A percentile compares a stretch with the other conserved stretches of the same genome.
Evolutionary conservation across 1,140 invertebrate species (phyloP).

Genomic region (Dufourea novaeangliae): DNA sequence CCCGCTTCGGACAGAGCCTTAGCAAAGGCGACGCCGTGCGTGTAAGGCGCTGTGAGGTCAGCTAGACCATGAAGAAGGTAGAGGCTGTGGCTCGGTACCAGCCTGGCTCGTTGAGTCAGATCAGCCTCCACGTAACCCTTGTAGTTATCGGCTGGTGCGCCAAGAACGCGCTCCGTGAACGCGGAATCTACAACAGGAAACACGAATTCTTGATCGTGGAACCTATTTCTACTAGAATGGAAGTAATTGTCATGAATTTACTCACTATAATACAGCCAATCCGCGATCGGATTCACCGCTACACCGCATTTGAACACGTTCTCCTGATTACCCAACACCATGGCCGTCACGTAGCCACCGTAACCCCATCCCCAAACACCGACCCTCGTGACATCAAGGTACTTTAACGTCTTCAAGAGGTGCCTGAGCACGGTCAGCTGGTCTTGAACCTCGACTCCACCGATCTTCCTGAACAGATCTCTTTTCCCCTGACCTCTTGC

Average conservation of each 20-base stretch:
- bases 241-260: slow-evolving; percentile 33
- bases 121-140: slow-evolving; percentile 96
- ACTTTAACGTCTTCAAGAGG: slow-evolving; percentile 90
- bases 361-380: slow-evolving; percentile 99
- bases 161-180: slow-evolving; percentile 96
- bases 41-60: slow-evolving; percentile 95
- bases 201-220: neutral
- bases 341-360: slow-evolving; percentile 95
- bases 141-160: slow-evolving; percentile 93
- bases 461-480: slow-evolving; percentile 89
- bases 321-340: slow-evolving; percentile 92
- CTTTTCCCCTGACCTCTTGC: slow-evolving; percentile 90
- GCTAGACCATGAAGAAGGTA: slow-evolving; percentile 95
- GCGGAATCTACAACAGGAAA: slow-evolving; percentile 89
- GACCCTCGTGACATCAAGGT: slow-evolving; percentile 92
- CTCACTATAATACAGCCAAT: slow-evolving; percentile 97
- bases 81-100: slow-evolving; percentile 92
- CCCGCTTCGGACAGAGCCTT: slow-evolving; percentile 92
- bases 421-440: slow-evolving; percentile 92
- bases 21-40: slow-evolving; percentile 93
- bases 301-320: slow-evolving; percentile 95
- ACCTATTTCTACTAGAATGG: no score
- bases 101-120: slow-evolving; percentile 91
- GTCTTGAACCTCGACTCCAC: slow-evolving; percentile 93
- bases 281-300: slow-evolving; percentile 95